These are phyloP conservation scores for Orthosia gracilis DNA, from an alignment of 2,888 invertebrate genomes.

Conservation along the genomic window DNA sequence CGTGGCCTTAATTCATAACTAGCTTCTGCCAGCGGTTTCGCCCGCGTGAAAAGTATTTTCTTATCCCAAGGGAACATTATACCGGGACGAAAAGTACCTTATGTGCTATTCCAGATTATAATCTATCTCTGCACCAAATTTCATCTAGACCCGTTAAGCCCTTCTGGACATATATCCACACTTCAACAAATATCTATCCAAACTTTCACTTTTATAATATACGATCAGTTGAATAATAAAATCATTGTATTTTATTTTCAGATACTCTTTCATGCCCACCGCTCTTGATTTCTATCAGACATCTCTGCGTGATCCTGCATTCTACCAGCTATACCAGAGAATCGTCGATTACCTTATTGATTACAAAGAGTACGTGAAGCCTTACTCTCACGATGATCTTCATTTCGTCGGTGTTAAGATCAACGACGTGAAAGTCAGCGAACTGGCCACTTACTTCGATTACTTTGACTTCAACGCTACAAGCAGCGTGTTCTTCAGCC, in stretches of 20 bases:
- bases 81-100: no score
- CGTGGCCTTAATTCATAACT: no score
- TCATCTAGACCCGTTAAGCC: no score
- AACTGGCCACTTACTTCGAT: slow-evolving; percentile 93
- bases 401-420: slow-evolving; percentile 92
- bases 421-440: slow-evolving; percentile 91
- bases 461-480: slow-evolving; percentile 92
- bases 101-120: no score
- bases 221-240: neutral
- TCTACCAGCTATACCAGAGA: slow-evolving; percentile 93
- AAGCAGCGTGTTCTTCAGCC: slow-evolving; percentile 85
- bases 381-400: slow-evolving; percentile 91
- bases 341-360: slow-evolving; percentile 91
- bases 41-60: no score
- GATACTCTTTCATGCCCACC: slow-evolving; percentile 88
- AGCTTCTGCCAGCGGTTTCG: no score
- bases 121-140: no score
- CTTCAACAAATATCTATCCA: no score
- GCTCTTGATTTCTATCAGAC: slow-evolving; percentile 92
- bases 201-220: no score
- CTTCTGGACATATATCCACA: no score
- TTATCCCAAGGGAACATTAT: no score
- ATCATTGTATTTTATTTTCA: slow-evolving; percentile 65
- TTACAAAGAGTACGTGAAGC: slow-evolving; percentile 91
- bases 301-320: slow-evolving; percentile 93